A percentile compares a stretch with the other conserved stretches of the same genome.
Conservation (phyloP, 2,888 invertebrate genomes). For the Nomada flava region DNA sequence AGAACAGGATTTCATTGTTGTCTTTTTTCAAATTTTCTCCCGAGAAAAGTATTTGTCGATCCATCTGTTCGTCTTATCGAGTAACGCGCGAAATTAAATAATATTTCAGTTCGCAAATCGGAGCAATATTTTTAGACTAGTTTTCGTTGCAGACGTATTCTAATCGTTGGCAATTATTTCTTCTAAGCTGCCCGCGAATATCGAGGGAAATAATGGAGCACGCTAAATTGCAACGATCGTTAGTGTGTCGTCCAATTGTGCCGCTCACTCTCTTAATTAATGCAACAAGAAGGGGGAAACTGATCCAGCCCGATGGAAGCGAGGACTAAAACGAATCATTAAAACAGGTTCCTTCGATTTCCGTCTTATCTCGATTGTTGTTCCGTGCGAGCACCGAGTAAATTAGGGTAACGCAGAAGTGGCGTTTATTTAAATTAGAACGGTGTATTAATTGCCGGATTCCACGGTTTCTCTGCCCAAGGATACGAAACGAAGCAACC, state of each 20-base stretch:
- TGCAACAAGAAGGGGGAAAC: background rate
- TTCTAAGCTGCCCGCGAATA: background rate
- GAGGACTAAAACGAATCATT: constrained; percentile 11
- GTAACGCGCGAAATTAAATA: background rate
- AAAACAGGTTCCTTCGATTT: constrained; percentile 41
- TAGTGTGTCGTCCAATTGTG: background rate
- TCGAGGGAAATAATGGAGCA: background rate
- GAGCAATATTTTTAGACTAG: too few species aligned
- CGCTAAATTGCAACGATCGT: background rate
- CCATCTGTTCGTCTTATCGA: too few species aligned
- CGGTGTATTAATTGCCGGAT: background rate
- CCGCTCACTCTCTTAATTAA: constrained; percentile 1
- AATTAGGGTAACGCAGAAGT: background rate
- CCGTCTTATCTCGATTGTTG: background rate
- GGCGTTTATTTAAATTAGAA: constrained; percentile 6
- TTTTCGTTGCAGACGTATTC: too few species aligned
- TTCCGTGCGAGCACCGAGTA: background rate
- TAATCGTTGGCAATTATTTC: too few species aligned
- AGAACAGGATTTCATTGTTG: constrained; percentile 27
- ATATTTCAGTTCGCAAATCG: background rate
- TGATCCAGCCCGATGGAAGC: background rate
- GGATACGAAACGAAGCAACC: constrained; percentile 41
- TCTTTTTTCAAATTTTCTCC: background rate
- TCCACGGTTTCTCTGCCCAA: constrained; percentile 39
- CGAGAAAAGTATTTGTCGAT: too few species aligned